Evolutionary conservation across 1,140 invertebrate genomes (phyloP), one percentile per base, ranked within the genome.

Genomic region (Ganaspis sp.): DNA sequence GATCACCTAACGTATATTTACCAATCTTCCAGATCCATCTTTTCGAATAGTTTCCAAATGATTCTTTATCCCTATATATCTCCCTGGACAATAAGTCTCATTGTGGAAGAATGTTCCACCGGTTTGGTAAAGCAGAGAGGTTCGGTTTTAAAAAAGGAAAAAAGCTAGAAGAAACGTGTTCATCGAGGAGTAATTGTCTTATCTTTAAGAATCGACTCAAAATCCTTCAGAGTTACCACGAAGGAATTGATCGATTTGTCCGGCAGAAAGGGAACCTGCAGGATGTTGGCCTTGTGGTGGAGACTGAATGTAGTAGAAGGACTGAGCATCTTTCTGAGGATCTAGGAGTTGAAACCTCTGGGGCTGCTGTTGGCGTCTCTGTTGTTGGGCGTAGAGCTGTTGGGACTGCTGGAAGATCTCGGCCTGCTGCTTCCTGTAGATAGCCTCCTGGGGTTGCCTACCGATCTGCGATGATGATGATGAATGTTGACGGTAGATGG

Each of bases 161-260:
- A 8, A 17, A 26, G 58, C 23, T 26, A 64, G 23, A 1, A 21
- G 0, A 8, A 4, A 8, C 12, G 58, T 64, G 21, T n/a, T 29
- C 11, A 19, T 37, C 15, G 37, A 70, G 69, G 19, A 70, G 34
- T 6, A 70, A 70, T 40, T 9, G 38, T 11, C n/a, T 19, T 42
- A 40, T 34, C 15, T 69, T 23, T 0, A 69, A 69, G 12, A 70
- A 21, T 40, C 1, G 17, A 78, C 74, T 88, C 93, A 94, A 87
- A 94, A 94, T 80, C 93, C 92, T 82, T 94, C 93, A 84, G 94
- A 94, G 85, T 95, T 94, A 45, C 94, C 94, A 87, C 95, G 92
- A 49, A 96, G 92, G 90, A 96, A 96, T 42, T 95, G 94, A 86
- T 96, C 95, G 84, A 96, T 96, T 85, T 96, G 95, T 19, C 95